Evolutionary conservation across 2,797 vertebrate species (phyloP).

Genomic region (Silurus aristotelis): DNA sequence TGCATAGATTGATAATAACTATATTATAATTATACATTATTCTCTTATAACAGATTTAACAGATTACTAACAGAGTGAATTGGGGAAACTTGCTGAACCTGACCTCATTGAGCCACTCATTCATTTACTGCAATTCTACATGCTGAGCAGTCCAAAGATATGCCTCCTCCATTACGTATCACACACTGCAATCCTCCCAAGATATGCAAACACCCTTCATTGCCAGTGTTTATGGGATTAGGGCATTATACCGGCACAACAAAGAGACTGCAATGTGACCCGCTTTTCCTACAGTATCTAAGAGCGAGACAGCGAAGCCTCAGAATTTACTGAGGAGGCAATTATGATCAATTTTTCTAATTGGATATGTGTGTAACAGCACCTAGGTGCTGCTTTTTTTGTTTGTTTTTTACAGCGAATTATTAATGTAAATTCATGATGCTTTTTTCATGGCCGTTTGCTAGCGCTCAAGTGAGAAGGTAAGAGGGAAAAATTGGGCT

Average conservation of each 20-base stretch:
- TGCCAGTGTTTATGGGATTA: slow-evolving; percentile 55
- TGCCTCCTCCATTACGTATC: slow-evolving; percentile 51
- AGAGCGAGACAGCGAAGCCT: slow-evolving; percentile 54
- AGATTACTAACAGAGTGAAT: slow-evolving; percentile 26
- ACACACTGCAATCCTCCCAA: slow-evolving; percentile 52
- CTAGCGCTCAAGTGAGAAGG: slow-evolving; percentile 50
- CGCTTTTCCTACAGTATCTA: slow-evolving; percentile 63
- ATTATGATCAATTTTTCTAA: slow-evolving; percentile 66
- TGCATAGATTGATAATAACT: too few species aligned
- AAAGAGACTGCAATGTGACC: slow-evolving; percentile 67
- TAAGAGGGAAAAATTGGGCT: slow-evolving; percentile 47
- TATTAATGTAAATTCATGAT: slow-evolving; percentile 63
- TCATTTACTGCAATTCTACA: slow-evolving; percentile 38
- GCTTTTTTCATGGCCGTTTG: slow-evolving; percentile 53
- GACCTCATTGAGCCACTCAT: slow-evolving; percentile 16
- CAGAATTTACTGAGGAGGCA: slow-evolving; percentile 59
- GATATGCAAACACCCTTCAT: slow-evolving; percentile 50
- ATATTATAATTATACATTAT: too few species aligned
- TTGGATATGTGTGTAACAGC: slow-evolving; percentile 57
- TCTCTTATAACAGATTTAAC: too few species aligned
- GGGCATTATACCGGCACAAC: slow-evolving; percentile 27
- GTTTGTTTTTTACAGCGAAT: slow-evolving; percentile 44
- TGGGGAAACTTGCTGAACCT: background rate
- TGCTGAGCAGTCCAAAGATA: slow-evolving; percentile 49
- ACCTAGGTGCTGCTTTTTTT: slow-evolving; percentile 58